Evolutionary conservation across 2,797 vertebrate genomes (phyloP).

Genomic region (Petrocephalus sullivani): DNA sequence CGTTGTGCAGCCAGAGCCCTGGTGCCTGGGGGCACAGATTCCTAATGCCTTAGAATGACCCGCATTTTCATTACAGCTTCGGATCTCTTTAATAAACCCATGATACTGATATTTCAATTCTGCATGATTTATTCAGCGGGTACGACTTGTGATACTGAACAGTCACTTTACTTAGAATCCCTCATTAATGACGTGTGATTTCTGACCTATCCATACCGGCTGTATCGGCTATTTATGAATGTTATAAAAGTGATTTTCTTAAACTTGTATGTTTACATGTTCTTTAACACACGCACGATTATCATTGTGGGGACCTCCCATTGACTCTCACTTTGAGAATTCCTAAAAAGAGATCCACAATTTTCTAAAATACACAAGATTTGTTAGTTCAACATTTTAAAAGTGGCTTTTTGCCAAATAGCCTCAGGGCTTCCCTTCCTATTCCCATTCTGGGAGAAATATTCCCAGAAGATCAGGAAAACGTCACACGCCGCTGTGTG

Average conservation of each 20-base stretch:
- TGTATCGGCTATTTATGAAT: background rate
- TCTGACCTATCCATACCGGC: background rate
- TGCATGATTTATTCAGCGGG: background rate
- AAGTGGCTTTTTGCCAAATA: background rate
- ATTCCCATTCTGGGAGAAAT: background rate
- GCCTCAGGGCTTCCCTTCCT: background rate
- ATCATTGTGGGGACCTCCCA: background rate
- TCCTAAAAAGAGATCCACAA: background rate
- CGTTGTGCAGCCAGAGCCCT: background rate
- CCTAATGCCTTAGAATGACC: background rate
- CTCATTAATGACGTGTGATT: background rate
- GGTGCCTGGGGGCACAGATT: background rate
- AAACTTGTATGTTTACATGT: background rate
- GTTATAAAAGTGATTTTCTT: background rate
- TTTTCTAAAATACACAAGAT: background rate
- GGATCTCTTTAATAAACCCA: background rate
- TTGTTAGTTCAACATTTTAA: background rate
- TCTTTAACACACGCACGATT: background rate
- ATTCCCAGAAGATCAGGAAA: background rate
- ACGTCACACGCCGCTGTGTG: background rate
- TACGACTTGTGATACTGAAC: background rate
- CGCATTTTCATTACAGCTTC: background rate
- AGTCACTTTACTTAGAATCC: background rate
- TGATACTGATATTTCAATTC: background rate
- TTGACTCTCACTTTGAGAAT: background rate